Conservation (phyloP, 2,888 invertebrate species). For the Agrotis clavis region DNA sequence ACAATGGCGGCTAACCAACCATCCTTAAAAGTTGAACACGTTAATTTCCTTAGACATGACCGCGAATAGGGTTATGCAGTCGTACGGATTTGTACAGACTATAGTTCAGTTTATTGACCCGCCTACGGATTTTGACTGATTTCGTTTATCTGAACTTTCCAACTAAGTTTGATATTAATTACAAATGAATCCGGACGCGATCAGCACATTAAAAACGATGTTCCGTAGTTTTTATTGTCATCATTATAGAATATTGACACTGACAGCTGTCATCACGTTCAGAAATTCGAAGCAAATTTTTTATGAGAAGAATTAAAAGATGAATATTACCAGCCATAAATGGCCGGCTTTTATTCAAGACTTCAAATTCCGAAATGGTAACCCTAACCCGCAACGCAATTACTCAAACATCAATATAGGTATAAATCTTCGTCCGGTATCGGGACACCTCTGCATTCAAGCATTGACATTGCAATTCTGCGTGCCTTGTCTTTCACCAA, state of each 20-base stretch:
- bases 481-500: slow-evolving; percentile 59
- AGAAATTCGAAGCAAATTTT: no score
- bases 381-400: slow-evolving; percentile 50
- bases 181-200: background rate
- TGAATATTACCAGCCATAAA: no score
- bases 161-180: background rate
- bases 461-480: slow-evolving; percentile 71
- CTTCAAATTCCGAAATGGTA: background rate
- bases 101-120: background rate
- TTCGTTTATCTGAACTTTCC: background rate
- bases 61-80: background rate
- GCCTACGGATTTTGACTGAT: no score
- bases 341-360: background rate
- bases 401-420: slow-evolving; percentile 65
- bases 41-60: slow-evolving; percentile 55
- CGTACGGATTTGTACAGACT: background rate
- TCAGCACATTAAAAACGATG: no score
- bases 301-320: no score
- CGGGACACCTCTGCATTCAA: slow-evolving; percentile 65
- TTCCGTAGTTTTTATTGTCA: no score
- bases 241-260: no score
- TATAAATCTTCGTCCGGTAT: slow-evolving; percentile 69
- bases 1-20: slow-evolving; percentile 59
- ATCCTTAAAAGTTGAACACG: slow-evolving; percentile 59
- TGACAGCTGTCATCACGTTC: no score